Base-by-base conservation (phyloP, 1,140 invertebrate species). In the Rhopalosiphum padi region DNA sequence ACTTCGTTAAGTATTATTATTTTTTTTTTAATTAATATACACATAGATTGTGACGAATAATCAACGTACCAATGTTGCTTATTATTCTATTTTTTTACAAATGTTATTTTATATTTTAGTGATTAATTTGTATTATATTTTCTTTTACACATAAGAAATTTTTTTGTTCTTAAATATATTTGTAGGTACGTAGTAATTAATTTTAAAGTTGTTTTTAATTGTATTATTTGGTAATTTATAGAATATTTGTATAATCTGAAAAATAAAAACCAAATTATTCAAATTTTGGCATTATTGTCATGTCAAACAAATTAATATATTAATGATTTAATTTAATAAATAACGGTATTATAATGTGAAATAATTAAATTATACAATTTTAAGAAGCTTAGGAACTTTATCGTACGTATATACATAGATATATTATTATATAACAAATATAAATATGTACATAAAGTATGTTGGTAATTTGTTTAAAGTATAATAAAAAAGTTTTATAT, bases 391-490 rank as follows among this genome's bases (percentile, higher is more conserved):
- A 83, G 41, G 8, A 83, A 41, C 22, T 83, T 41, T 37, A 82
- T 22, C 37, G 22, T 9, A 22, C 22, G 22, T 23, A 22, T 9
- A 23, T 83, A 23, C 22, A 18, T 83, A 37, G 6, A 35, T 37
- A 46, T 46, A 88, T 89, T 77, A n/a, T 77, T 6, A 77, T 77
- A 77, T n/a, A 15, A 77, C n/a, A 77, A 77, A 77, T 77, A 77
- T 77, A 77, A 77, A 77, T 77, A 77, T 77, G 60, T 77, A 77
- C 60, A 77, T 77, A 77, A 77, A 77, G 60, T 77, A 37, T 53
- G 87, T 37, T 53, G 35, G n/a, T 53, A 89, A 53, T 89, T 89
- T 51, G n/a, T 89, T 89, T 53, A 53, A 89, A 89, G 46, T 53
- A 35, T 53, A 37, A 89, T 53, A 53, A 89, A 89, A 51, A 53